Conservation (phyloP, 64 coral and sea anemone genomes). For the Montipora sp. region DNA sequence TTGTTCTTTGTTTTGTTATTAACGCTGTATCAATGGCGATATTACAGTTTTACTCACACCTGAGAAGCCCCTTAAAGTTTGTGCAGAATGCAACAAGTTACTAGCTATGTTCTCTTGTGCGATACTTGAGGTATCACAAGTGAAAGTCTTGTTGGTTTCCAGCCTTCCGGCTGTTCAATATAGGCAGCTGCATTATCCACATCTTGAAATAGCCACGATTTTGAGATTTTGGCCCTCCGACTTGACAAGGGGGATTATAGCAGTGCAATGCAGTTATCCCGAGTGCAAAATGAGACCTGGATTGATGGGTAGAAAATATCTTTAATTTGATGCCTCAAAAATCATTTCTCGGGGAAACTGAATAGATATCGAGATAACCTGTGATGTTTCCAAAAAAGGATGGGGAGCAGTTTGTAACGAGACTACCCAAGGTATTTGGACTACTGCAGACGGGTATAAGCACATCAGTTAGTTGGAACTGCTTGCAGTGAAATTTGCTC, state of each 20-base stretch:
- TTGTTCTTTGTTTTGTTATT: not conserved
- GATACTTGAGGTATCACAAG: slow-evolving; percentile 19
- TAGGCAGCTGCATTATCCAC: slow-evolving; percentile 61
- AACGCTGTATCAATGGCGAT: not conserved
- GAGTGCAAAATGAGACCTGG: slow-evolving; percentile 27
- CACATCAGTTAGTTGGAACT: not conserved
- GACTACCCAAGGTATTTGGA: not conserved
- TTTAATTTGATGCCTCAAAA: not conserved
- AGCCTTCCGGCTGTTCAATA: slow-evolving; percentile 57
- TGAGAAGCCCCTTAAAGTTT: not conserved
- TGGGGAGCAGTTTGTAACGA: not conserved
- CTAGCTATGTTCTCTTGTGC: not conserved
- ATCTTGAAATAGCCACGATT: slow-evolving; percentile 37
- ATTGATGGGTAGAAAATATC: slow-evolving; percentile 13
- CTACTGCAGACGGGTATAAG: not conserved
- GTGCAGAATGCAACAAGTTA: not conserved
- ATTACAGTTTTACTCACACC: not conserved
- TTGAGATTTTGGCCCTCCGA: slow-evolving; percentile 12
- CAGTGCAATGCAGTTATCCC: slow-evolving; percentile 18
- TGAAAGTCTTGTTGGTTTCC: slow-evolving; percentile 45
- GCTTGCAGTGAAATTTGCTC: not conserved
- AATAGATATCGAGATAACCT: not conserved
- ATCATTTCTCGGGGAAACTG: not conserved
- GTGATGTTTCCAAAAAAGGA: slow-evolving; percentile 33
- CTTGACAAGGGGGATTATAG: slow-evolving; percentile 45